Percentiles rank a stretch among this genome's conserved stretches.
Evolutionary conservation across 2,113 vertebrate genomes (phyloP).

Genomic region (Synodontis membranacea): DNA sequence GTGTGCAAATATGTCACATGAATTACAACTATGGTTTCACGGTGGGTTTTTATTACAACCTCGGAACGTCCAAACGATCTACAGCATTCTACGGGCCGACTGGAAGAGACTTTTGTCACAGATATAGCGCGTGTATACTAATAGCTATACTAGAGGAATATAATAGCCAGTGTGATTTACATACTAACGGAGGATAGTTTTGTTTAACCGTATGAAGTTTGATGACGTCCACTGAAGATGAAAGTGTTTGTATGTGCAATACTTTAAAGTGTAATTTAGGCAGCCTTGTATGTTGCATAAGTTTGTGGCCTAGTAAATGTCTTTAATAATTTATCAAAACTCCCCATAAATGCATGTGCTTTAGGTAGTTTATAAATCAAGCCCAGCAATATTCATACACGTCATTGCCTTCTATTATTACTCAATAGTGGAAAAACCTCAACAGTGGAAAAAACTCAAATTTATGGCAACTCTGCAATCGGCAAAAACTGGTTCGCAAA

Average conservation of each 20-base stretch:
- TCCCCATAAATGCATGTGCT: no score
- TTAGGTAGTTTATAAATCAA: no score
- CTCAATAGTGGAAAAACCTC: no score
- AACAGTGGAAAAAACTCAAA: no score
- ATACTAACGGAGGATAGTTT: neutral
- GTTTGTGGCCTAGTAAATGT: no score
- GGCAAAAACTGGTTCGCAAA: no score
- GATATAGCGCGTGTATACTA: neutral
- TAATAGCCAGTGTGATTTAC: neutral
- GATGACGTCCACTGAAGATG: neutral
- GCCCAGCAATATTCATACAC: no score
- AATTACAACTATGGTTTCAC: neutral
- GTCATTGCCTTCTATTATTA: no score
- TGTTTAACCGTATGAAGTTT: neutral
- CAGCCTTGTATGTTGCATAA: neutral
- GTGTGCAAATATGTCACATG: slow-evolving; percentile 7
- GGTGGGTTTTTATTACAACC: neutral
- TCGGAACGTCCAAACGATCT: neutral
- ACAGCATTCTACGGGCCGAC: neutral
- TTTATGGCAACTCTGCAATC: no score
- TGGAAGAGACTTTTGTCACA: neutral
- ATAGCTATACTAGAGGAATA: neutral
- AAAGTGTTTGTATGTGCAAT: neutral
- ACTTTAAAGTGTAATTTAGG: neutral
- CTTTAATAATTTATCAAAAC: no score